Evolutionary conservation across 2,888 invertebrate species (phyloP), one percentile per base, ranked within the genome.

Genomic region (Polymixis flavicincta): DNA sequence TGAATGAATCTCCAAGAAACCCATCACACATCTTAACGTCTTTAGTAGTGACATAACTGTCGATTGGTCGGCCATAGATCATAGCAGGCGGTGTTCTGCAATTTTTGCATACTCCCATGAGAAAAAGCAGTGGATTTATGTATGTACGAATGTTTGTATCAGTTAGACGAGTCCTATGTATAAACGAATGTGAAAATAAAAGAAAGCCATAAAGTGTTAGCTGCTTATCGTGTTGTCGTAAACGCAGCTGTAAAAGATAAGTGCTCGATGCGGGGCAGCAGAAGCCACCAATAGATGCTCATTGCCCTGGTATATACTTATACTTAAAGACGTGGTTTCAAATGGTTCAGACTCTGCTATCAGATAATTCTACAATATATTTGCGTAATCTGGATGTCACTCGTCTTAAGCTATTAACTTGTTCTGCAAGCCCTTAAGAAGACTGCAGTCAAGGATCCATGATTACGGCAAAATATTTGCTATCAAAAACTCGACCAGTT

Each of bases 201-300:
- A 78, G 57, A 68, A 59, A 57, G 14, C 28, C 60, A 66, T 80
- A 75, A 76, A 80, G 63, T 54, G 61, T 50, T 74, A 70, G 71
- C 71, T 73, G 78, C 32, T 74, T 67, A 73, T 82, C 71, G 59
- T 61, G 54, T 13, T 67, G 74, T 75, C 69, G 71, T 78, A 74
- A 81, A 73, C 45, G 57, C 57, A 63, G 71, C 70, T 73, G 76
- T 74, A 54, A 77, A 73, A 85, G 68, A 61, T 71, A 76, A 85
- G 76, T 76, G 66, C 65, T 64, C 42, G 57, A 22, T 59, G 72
- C 67, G 67, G 57, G 63, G 55, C 45, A 59, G 63, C 73, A 78
- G 28, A 19, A 52, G 60, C 45, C 57, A 37, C 59, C 76, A 48
- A 60, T 37, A 50, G 25, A 42, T 61, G 52, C 19, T 70, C 37